Percentiles rank a stretch among this genome's conserved stretches.
Conservation (phyloP, 2,113 vertebrate genomes). For the Otolemur garnettii region DNA sequence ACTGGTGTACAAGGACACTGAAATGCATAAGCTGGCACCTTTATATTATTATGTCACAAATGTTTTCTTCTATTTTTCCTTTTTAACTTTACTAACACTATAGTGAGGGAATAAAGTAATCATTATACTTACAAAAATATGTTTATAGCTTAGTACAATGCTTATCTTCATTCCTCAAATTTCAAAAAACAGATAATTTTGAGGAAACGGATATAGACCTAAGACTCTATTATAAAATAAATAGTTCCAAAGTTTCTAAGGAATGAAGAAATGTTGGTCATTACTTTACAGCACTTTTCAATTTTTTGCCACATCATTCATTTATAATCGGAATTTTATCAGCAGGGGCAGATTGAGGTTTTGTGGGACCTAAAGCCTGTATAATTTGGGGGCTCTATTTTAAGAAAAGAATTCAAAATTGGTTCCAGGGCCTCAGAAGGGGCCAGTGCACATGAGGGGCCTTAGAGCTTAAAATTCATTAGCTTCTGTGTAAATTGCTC, state of each 20-base stretch:
- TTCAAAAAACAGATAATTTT: slow-evolving; percentile 1
- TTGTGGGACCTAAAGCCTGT: not conserved
- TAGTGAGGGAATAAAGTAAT: slow-evolving; percentile 54
- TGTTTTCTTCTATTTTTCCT: not conserved
- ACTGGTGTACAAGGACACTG: not conserved
- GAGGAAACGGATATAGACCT: not conserved
- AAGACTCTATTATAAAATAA: slow-evolving; percentile 5
- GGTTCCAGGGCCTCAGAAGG: not conserved
- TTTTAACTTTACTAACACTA: slow-evolving; percentile 8
- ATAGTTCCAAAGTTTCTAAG: slow-evolving; percentile 32
- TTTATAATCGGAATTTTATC: slow-evolving; percentile 71
- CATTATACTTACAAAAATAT: slow-evolving; percentile 40
- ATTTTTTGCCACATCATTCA: not conserved
- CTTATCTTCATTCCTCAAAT: slow-evolving; percentile 46
- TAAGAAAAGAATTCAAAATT: slow-evolving; percentile 49
- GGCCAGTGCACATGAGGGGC: not conserved
- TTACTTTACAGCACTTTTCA: slow-evolving; percentile 53
- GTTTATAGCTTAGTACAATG: not conserved
- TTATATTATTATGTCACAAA: not conserved
- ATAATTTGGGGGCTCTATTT: not conserved
- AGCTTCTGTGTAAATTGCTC: slow-evolving; percentile 42
- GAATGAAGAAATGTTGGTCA: slow-evolving; percentile 38
- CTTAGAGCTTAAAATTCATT: not conserved
- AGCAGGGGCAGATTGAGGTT: slow-evolving; percentile 1
- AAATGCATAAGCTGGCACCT: not conserved